Evolutionary conservation across 2,888 invertebrate genomes (phyloP).

Genomic region (Phymatocera aterrima): DNA sequence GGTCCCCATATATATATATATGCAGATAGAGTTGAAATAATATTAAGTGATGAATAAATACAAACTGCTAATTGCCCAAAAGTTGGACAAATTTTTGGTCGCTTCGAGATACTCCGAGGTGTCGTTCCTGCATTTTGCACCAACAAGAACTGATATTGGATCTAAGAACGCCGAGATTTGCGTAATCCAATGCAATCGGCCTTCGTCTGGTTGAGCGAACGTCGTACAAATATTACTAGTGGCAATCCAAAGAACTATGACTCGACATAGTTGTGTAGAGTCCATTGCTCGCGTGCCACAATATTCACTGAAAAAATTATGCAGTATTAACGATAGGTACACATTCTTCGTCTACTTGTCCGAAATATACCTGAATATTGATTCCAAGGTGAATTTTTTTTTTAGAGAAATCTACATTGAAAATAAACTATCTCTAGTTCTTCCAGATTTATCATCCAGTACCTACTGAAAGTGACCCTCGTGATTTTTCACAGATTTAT

Average conservation of each 20-base stretch:
- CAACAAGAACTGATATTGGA: conserved; percentile 39
- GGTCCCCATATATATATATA: too few relatives aligned
- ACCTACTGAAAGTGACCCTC: too few relatives aligned
- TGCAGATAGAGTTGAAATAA: background rate
- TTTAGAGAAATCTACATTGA: too few relatives aligned
- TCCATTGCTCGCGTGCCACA: background rate
- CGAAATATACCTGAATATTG: too few relatives aligned
- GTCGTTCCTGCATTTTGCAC: conserved; percentile 15
- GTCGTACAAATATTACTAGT: background rate
- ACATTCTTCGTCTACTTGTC: background rate
- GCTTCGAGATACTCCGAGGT: conserved; percentile 39
- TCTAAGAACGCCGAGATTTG: conserved; percentile 44
- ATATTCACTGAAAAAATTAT: background rate
- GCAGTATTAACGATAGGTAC: background rate
- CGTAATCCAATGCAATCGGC: conserved; percentile 45
- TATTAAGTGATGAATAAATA: too few relatives aligned
- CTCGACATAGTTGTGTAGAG: background rate
- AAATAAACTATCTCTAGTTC: too few relatives aligned
- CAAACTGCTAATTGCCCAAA: conserved; percentile 47
- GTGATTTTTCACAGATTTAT: too few relatives aligned
- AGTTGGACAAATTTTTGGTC: conserved; percentile 19
- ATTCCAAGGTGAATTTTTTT: too few relatives aligned
- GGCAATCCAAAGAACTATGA: background rate
- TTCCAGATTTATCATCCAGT: too few relatives aligned
- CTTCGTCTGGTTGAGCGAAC: background rate